phyloP scores from a whole-genome alignment of 2,797 vertebrate species.

The Bothrops alternatus region DNA sequence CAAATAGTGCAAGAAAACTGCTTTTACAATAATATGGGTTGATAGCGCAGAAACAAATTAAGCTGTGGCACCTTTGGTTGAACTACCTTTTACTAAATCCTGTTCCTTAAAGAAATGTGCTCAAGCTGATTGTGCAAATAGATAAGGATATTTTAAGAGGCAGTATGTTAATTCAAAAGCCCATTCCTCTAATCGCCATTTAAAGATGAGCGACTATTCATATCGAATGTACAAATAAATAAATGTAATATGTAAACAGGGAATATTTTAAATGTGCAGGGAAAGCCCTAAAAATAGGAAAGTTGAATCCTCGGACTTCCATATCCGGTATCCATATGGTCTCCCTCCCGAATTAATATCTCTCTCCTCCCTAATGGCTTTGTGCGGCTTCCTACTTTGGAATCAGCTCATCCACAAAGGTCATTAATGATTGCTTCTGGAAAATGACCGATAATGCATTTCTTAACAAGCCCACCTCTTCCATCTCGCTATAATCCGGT shows the following conservation, averaged over 20 bases:
- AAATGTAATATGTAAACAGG: background rate
- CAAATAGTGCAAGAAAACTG: background rate
- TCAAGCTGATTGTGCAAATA: background rate
- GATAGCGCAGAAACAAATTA: background rate
- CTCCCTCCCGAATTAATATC: background rate
- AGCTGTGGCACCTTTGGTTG: background rate
- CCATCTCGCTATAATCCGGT: background rate
- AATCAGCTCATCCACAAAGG: background rate
- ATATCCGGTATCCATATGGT: background rate
- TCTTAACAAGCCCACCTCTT: background rate
- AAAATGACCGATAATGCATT: background rate
- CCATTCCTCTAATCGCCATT: background rate
- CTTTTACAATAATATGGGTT: background rate
- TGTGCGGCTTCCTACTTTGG: background rate
- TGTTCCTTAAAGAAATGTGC: background rate
- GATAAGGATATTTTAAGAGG: background rate
- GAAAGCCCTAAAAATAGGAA: background rate
- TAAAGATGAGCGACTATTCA: background rate
- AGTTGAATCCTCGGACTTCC: background rate
- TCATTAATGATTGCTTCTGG: background rate
- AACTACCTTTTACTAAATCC: background rate
- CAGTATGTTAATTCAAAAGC: background rate
- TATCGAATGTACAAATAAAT: background rate
- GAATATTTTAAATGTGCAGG: background rate
- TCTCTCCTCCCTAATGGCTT: background rate